Conservation (phyloP, 2,797 vertebrate species). For the Notoglanidium macrostoma region DNA sequence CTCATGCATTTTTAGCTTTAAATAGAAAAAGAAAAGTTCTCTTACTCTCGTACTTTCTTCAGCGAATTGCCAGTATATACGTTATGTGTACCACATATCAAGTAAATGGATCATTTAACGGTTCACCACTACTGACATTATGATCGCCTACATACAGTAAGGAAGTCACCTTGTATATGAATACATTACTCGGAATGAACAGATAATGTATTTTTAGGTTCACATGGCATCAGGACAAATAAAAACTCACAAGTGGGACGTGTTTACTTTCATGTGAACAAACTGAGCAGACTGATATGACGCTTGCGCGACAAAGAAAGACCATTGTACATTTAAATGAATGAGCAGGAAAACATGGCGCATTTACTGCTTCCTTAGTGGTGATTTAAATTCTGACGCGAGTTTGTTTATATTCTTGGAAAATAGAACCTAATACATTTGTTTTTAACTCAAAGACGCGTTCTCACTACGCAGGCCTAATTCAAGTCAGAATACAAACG, state of each 20-base stretch:
- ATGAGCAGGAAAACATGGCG: neutral
- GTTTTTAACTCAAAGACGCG: neutral
- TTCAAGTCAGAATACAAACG: neutral
- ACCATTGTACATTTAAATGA: neutral
- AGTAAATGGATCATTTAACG: neutral
- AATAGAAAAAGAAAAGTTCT: neutral
- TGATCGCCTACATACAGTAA: neutral
- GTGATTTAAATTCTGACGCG: neutral
- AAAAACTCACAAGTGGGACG: neutral
- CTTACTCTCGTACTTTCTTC: neutral
- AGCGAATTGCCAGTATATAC: neutral
- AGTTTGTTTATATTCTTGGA: neutral
- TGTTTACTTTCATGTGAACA: neutral
- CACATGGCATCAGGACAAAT: neutral
- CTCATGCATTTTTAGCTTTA: neutral
- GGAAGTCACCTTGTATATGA: neutral
- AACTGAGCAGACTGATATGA: neutral
- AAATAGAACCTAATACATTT: neutral
- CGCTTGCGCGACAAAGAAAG: neutral
- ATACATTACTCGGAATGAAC: neutral
- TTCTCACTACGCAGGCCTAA: neutral
- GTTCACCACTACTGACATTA: neutral
- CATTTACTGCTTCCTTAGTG: neutral
- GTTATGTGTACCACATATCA: neutral
- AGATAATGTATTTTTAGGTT: neutral